A percentile compares a stretch with the other conserved stretches of the same genome.
Conservation (phyloP, 92 coral and sea anemone species). For the Diadumene lineata region DNA sequence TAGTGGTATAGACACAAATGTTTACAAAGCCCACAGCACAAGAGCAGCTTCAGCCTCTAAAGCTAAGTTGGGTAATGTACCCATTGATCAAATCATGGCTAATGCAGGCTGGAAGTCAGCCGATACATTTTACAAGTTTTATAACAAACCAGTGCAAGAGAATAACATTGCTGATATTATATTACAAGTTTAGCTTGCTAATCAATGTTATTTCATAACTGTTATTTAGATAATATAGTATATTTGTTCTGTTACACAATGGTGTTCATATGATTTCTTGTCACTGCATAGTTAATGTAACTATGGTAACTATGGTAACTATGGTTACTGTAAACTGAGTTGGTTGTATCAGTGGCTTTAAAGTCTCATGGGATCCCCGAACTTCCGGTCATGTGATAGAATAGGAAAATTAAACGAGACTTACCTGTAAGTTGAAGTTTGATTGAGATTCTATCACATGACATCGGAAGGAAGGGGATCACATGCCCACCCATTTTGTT, state of each 20-base stretch:
- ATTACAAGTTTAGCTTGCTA: neutral
- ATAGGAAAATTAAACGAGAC: slow-evolving; percentile 27
- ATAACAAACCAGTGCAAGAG: slow-evolving; percentile 26
- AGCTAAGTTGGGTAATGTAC: slow-evolving; percentile 31
- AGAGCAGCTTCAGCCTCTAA: slow-evolving; percentile 61
- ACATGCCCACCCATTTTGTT: slow-evolving; percentile 34
- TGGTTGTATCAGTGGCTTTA: slow-evolving; percentile 20
- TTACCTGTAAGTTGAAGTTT: slow-evolving; percentile 34
- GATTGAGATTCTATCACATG: slow-evolving; percentile 60
- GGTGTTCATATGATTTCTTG: neutral
- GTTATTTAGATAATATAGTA: neutral
- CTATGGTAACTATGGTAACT: neutral
- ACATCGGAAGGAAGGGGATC: slow-evolving; percentile 35
- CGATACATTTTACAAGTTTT: slow-evolving; percentile 52
- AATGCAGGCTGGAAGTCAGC: slow-evolving; percentile 42
- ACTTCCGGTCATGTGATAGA: slow-evolving; percentile 37
- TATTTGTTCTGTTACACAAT: neutral
- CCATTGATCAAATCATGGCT: slow-evolving; percentile 46
- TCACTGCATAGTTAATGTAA: neutral
- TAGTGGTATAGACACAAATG: slow-evolving; percentile 45
- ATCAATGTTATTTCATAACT: neutral
- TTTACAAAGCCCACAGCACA: slow-evolving; percentile 49
- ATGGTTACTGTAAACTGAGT: neutral
- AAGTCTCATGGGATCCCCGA: slow-evolving; percentile 53
- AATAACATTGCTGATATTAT: neutral